Evolutionary conservation across 2,888 invertebrate genomes (phyloP).

Genomic region (Sepioteuthis lessoniana): DNA sequence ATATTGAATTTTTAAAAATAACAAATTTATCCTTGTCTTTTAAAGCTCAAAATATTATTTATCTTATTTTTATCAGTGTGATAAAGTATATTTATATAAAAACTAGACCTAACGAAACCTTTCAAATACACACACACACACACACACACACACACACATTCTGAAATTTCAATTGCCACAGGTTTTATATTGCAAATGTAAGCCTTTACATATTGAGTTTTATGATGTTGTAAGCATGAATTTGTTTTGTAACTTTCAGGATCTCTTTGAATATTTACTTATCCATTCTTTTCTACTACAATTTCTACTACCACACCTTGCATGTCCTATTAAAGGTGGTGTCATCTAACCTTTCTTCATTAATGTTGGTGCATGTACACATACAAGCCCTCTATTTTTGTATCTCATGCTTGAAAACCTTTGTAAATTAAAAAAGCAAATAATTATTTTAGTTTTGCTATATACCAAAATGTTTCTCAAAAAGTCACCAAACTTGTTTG

Average conservation of each 20-base stretch:
- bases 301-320: background rate
- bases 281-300: too few relatives aligned
- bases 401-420: background rate
- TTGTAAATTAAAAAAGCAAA: background rate
- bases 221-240: background rate
- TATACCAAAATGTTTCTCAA: background rate
- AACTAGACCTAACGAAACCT: too few relatives aligned
- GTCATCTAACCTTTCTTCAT: background rate
- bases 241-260: slow-evolving; percentile 23
- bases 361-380: slow-evolving; percentile 10
- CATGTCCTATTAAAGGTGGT: background rate
- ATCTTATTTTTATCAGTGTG: too few relatives aligned
- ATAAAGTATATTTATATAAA: too few relatives aligned
- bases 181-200: slow-evolving; percentile 2
- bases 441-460: background rate
- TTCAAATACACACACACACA: background rate
- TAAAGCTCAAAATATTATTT: too few relatives aligned
- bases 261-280: background rate
- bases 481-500: background rate
- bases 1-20: too few relatives aligned
- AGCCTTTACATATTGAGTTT: background rate
- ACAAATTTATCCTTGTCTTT: too few relatives aligned
- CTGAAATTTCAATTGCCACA: background rate
- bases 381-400: background rate
- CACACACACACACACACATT: background rate